Evolutionary conservation across 2,888 invertebrate genomes (phyloP).

Genomic region (Myathropa florea): DNA sequence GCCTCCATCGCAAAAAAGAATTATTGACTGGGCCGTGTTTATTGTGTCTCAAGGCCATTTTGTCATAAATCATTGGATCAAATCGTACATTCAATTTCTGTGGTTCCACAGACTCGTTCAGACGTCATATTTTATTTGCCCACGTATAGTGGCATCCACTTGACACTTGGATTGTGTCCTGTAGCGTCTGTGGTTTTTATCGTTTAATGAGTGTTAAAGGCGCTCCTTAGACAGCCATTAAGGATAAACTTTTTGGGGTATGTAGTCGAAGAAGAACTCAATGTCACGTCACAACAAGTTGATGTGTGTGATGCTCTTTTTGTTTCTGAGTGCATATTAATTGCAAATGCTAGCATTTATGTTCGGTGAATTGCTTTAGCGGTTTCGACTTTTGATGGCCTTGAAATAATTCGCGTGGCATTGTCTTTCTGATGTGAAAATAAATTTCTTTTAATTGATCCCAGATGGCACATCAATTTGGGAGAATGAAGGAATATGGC

Average conservation of each 20-base stretch:
- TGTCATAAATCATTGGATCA: slow-evolving; percentile 37
- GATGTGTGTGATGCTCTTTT: background rate
- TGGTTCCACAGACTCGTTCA: background rate
- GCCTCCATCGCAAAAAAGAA: background rate
- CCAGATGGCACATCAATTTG: too few relatives aligned
- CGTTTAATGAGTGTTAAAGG: background rate
- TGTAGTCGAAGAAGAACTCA: background rate
- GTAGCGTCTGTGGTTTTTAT: background rate
- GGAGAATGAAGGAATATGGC: too few relatives aligned
- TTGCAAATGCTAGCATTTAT: background rate
- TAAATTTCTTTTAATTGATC: background rate
- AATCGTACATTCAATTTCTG: slow-evolving; percentile 24
- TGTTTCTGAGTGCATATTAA: background rate
- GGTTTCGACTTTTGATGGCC: background rate
- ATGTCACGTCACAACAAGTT: background rate
- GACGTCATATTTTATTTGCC: background rate
- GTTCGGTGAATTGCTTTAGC: too few relatives aligned
- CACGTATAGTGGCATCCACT: background rate
- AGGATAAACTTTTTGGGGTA: background rate
- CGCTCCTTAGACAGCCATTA: background rate
- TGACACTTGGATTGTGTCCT: background rate
- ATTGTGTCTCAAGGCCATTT: slow-evolving; percentile 32
- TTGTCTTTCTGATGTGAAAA: too few relatives aligned
- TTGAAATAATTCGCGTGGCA: background rate
- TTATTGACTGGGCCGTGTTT: background rate